These are phyloP conservation scores for Etheostoma nigrum DNA, from an alignment of 2,797 vertebrate species.

Conservation along the genomic window DNA sequence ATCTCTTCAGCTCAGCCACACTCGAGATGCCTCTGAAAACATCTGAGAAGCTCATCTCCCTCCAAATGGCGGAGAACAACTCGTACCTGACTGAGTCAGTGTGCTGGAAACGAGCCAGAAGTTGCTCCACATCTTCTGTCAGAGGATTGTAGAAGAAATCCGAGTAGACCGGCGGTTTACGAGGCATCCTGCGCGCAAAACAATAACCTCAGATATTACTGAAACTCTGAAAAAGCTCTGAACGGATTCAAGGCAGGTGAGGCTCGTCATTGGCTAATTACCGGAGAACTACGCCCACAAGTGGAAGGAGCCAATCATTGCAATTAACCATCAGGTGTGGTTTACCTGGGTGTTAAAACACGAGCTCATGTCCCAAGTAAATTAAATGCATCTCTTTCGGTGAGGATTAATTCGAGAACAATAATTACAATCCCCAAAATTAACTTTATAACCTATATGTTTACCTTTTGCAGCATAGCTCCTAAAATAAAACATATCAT, in stretches of 20 bases:
- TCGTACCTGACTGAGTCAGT: constrained; percentile 59
- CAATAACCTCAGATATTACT: no score
- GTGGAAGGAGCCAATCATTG: background rate
- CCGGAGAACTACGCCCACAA: background rate
- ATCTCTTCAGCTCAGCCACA: constrained; percentile 52
- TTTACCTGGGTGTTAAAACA: background rate
- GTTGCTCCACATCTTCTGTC: constrained; percentile 75
- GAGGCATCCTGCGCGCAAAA: constrained; percentile 55
- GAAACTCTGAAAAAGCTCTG: background rate
- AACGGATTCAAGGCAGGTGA: background rate
- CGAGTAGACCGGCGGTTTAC: background rate
- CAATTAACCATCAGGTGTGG: no score
- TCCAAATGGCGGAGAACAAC: constrained; percentile 72
- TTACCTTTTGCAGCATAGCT: no score
- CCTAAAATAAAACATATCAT: no score
- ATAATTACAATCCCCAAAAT: no score
- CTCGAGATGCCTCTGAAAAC: constrained; percentile 47
- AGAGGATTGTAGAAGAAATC: constrained; percentile 54
- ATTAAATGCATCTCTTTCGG: no score
- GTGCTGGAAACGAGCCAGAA: constrained; percentile 73
- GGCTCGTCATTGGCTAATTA: background rate
- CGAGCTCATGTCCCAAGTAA: no score
- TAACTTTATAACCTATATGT: no score
- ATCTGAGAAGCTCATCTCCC: constrained; percentile 63
- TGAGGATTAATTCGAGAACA: no score